Evolutionary conservation across 2,888 invertebrate species (phyloP).

Genomic region (Tachina lurida): DNA sequence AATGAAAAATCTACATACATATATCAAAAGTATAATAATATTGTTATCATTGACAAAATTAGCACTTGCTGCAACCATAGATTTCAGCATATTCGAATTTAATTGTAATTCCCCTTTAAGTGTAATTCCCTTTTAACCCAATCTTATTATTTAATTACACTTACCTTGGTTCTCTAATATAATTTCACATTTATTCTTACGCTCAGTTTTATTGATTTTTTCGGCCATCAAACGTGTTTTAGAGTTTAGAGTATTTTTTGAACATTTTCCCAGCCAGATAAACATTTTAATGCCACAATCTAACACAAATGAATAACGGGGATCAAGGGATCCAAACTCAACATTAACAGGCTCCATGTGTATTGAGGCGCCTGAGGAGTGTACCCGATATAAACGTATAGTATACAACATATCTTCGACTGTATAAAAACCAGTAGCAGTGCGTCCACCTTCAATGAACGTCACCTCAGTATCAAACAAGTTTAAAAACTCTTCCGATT

Average conservation of each 20-base stretch:
- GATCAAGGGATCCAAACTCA: constrained; percentile 90
- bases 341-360: constrained; percentile 95
- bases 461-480: constrained; percentile 95
- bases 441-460: constrained; percentile 98
- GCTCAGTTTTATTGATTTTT: constrained; percentile 98
- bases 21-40: no score
- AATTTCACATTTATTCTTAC: constrained; percentile 97
- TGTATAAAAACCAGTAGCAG: constrained; percentile 98
- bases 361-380: constrained; percentile 92
- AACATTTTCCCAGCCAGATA: constrained; percentile 91
- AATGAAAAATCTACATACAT: no score
- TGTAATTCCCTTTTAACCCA: no score
- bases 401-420: constrained; percentile 95
- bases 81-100: no score
- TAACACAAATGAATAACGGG: constrained; percentile 94
- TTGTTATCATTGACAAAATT: no score
- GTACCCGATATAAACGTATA: constrained; percentile 93
- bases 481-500: constrained; percentile 96
- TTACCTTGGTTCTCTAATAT: constrained; percentile 89
- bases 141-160: not conserved
- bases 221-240: constrained; percentile 92
- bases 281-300: constrained; percentile 94
- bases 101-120: no score
- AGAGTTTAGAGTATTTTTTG: constrained; percentile 94
- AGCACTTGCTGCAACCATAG: no score